Evolutionary conservation across 2,888 invertebrate genomes (phyloP), one percentile per base, ranked within the genome.

Genomic region (Hipparchia semele): DNA sequence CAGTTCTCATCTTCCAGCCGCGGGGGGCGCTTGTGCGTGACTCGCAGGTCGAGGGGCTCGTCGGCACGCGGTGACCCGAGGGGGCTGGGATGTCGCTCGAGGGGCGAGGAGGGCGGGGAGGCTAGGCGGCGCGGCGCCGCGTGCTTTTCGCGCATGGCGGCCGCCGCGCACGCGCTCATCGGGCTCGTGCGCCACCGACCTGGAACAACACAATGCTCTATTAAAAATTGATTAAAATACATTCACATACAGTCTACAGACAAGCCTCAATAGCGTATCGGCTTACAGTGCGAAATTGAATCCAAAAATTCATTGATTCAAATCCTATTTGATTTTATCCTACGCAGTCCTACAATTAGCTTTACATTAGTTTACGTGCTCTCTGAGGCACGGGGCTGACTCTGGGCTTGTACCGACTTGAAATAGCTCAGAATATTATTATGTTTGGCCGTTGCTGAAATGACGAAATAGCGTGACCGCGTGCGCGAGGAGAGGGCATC

Each of bases 71-170:
- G 87, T 79, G 91, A 87, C 90, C 94, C 85, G 81, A 94, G 88
- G 82, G 95, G 82, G 94, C 95, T 86, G 94, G 90, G 79, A 94
- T 95, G 82, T 76, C 80, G 87, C 73, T 90, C 90, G 75, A 81
- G 87, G 64, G 92, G 92, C 70, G 92, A 92, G 87, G 95, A 81
- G 79, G 88, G 90, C 79, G 87, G 94, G 84, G 86, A 95, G 92
- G 88, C 94, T 96, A 97, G 97, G 95, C 98, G 98, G 93, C 97
- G 96, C 89, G 98, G 98, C 88, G 97, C 97, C 90, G 97, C 97
- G 95, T 98, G 97, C 94, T 98, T 98, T 95, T 98, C 98, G 95
- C 98, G 96, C 95, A 95, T 94, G 91, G 92, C 95, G 94, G 95
- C 95, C 90, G 95, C 94, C 92, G 96, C 96, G 94, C 96, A 96